Evolutionary conservation across 2,888 invertebrate genomes (phyloP).

Genomic region (Thereva unica): DNA sequence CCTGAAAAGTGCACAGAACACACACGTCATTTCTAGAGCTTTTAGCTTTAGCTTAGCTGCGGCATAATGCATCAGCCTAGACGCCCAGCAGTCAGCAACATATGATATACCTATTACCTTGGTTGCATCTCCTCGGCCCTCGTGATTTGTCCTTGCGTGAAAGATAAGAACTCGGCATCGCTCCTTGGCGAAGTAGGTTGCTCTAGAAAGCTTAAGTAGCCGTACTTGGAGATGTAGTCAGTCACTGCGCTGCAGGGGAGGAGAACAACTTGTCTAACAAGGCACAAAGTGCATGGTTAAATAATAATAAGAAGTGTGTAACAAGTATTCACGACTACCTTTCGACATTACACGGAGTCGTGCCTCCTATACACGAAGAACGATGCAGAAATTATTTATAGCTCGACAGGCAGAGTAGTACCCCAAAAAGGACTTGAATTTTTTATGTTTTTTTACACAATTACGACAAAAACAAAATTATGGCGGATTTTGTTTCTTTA

Average conservation of each 20-base stretch:
- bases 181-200: conserved; percentile 31
- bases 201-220: conserved; percentile 33
- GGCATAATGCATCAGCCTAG: conserved; percentile 1
- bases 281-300: conserved; percentile 31
- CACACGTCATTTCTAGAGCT: conserved; percentile 33
- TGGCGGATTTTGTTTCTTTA: no score
- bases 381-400: no score
- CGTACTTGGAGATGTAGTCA: conserved; percentile 11
- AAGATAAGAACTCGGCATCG: conserved; percentile 31
- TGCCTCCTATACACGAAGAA: no score
- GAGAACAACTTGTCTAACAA: conserved; percentile 17
- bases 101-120: conserved; percentile 33
- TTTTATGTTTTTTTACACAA: no score
- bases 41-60: not conserved
- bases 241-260: not conserved
- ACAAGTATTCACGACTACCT: no score
- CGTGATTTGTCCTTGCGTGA: conserved; percentile 29
- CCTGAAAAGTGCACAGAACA: conserved; percentile 30
- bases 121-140: conserved; percentile 22
- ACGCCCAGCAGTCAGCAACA: conserved; percentile 8
- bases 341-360: no score
- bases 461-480: no score
- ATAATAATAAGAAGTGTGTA: not conserved
- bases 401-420: no score
- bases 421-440: no score